Conservation (phyloP, 1,140 invertebrate species). For the Himalopsyche phryganea region DNA sequence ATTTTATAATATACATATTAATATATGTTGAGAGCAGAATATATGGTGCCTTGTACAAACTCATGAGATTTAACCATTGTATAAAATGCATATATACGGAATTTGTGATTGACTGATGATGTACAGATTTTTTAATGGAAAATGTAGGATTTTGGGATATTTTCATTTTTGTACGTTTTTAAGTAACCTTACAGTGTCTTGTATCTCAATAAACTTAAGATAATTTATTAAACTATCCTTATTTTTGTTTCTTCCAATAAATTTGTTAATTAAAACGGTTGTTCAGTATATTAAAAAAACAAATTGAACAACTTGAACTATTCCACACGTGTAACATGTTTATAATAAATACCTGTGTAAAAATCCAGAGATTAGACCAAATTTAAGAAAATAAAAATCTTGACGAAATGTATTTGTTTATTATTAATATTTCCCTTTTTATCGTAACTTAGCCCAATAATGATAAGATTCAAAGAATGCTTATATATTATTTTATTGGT, state of each 20-base stretch:
- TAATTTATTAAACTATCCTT: no score
- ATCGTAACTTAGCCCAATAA: no score
- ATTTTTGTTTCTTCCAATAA: no score
- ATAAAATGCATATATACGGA: slow-evolving; percentile 9
- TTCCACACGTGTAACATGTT: slow-evolving; percentile 2
- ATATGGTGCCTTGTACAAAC: slow-evolving; percentile 34
- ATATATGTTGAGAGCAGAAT: slow-evolving; percentile 30
- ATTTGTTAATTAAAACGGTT: no score
- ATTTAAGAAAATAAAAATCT: slow-evolving; percentile 33
- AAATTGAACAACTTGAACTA: not conserved
- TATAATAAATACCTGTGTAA: slow-evolving; percentile 31
- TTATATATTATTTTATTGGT: no score
- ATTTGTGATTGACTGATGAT: slow-evolving; percentile 23
- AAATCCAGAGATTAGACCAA: slow-evolving; percentile 33
- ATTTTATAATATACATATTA: not conserved
- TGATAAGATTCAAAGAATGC: no score
- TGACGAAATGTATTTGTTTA: slow-evolving; percentile 11
- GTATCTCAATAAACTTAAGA: slow-evolving; percentile 3
- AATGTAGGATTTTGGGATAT: slow-evolving; percentile 19
- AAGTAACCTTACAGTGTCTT: slow-evolving; percentile 11
- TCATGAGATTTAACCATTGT: slow-evolving; percentile 17
- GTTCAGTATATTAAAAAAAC: not conserved
- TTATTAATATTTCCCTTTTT: not conserved
- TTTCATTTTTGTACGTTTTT: slow-evolving; percentile 32
- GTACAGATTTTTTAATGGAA: slow-evolving; percentile 19